Evolutionary conservation across 1,140 invertebrate species (phyloP).

Genomic region (Neodiprion fabricii): DNA sequence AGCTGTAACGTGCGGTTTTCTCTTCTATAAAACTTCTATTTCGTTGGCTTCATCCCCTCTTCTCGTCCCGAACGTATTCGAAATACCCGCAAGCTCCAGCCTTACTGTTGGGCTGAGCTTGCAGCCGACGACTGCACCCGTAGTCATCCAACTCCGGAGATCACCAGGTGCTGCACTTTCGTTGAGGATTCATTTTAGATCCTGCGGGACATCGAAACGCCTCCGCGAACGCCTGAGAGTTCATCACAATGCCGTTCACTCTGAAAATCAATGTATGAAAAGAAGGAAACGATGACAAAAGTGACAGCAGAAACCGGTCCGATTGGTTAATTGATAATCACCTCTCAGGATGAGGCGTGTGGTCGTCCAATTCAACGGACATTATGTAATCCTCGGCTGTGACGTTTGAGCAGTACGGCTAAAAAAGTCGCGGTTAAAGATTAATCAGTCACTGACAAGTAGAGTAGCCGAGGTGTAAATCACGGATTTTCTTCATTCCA

Average conservation of each 20-base stretch:
- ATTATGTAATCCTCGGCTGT: constrained; percentile 65
- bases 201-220: constrained; percentile 72
- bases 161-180: constrained; percentile 79
- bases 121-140: no score
- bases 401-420: constrained; percentile 65
- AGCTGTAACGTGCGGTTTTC: no score
- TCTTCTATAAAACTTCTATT: no score
- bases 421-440: constrained; percentile 23
- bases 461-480: not conserved
- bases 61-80: no score
- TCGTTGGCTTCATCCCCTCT: no score
- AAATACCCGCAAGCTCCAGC: no score
- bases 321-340: constrained; percentile 28
- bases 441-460: constrained; percentile 9
- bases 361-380: constrained; percentile 65
- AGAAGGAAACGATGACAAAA: not conserved
- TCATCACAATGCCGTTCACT: constrained; percentile 67
- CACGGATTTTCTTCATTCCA: constrained; percentile 2
- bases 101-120: no score
- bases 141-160: not conserved
- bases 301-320: no score
- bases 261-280: constrained; percentile 41
- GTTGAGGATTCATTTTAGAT: constrained; percentile 72
- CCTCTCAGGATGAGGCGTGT: constrained; percentile 66
- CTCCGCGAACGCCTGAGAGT: constrained; percentile 71